Conservation (phyloP, 1,140 invertebrate species). For the Pantala flavescens region DNA sequence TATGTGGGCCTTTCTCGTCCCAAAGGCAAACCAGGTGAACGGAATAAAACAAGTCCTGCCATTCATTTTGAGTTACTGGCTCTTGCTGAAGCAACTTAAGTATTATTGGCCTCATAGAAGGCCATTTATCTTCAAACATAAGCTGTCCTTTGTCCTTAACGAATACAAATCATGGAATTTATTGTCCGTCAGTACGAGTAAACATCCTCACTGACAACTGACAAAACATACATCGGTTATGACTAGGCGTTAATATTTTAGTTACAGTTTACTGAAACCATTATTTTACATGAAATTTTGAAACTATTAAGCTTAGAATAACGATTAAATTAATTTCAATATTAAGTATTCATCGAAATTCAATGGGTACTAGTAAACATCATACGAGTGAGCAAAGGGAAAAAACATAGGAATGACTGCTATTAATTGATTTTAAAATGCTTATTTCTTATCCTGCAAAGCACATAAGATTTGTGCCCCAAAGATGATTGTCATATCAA, state of each 20-base stretch:
- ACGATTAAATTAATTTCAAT: background rate
- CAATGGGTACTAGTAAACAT: background rate
- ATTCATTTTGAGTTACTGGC: conserved; percentile 83
- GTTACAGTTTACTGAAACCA: background rate
- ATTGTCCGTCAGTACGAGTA: background rate
- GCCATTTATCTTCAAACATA: conserved; percentile 92
- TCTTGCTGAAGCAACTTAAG: conserved; percentile 87
- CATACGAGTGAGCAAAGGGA: background rate
- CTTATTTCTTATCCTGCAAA: background rate
- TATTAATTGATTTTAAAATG: background rate
- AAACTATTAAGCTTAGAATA: background rate
- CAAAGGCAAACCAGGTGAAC: conserved; percentile 90
- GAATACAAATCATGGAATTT: background rate
- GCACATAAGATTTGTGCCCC: background rate
- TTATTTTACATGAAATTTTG: background rate
- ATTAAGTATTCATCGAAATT: background rate
- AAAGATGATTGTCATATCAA: background rate
- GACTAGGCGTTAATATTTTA: background rate
- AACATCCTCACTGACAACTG: background rate
- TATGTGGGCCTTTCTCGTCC: conserved; percentile 88
- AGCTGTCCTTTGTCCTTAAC: conserved; percentile 52
- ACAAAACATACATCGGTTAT: background rate
- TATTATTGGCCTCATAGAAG: conserved; percentile 83
- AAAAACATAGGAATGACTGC: background rate
- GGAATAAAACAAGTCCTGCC: conserved; percentile 94